phyloP scores from a whole-genome alignment of 2,113 vertebrate genomes.

The Glareola pratincola region DNA sequence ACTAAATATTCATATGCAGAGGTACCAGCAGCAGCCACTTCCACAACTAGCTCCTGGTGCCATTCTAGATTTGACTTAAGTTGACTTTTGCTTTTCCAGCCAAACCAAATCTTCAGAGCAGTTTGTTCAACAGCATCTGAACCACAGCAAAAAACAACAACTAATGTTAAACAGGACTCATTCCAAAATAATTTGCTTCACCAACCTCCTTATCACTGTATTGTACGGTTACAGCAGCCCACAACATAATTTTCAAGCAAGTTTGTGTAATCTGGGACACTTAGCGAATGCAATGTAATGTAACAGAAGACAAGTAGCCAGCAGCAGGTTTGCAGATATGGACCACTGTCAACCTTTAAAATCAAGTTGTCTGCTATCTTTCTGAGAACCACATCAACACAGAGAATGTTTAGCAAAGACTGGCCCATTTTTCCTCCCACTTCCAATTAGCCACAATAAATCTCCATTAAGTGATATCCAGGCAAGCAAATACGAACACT shows the following conservation, averaged over 20 bases:
- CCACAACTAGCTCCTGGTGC: background rate
- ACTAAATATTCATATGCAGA: background rate
- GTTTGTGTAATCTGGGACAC: background rate
- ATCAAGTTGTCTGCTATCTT: background rate
- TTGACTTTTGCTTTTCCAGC: background rate
- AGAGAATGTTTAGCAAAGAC: background rate
- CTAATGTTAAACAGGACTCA: background rate
- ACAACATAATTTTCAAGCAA: background rate
- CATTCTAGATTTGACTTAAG: background rate
- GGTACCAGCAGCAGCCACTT: background rate
- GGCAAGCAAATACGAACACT: background rate
- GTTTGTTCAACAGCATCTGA: background rate
- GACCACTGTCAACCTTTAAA: background rate
- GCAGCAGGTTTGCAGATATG: background rate
- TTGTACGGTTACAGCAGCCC: background rate
- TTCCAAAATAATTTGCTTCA: background rate
- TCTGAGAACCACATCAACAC: background rate
- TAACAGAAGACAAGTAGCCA: background rate
- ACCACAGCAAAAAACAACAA: background rate
- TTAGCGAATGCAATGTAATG: accelerated
- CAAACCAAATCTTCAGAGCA: background rate
- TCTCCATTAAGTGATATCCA: background rate
- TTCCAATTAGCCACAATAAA: background rate
- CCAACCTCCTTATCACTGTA: background rate
- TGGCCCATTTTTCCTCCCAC: background rate